These are phyloP conservation scores for Chinchilla lanigera DNA, from an alignment of 2,113 vertebrate species.

Conservation along the genomic window DNA sequence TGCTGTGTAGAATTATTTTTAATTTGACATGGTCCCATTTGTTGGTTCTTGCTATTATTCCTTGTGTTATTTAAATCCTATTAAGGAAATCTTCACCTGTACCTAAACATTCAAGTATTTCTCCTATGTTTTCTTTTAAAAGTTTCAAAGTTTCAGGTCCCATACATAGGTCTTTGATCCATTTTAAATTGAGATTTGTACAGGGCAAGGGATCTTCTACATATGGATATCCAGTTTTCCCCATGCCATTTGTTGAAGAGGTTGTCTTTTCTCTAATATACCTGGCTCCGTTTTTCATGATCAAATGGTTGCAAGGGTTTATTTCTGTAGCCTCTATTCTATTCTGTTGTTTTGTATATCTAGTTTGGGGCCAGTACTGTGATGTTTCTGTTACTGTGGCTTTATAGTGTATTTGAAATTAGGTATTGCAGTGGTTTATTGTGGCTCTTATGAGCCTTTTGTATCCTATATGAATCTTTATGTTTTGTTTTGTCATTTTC, in stretches of 20 bases:
- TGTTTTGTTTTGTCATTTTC: not conserved
- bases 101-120: not conserved
- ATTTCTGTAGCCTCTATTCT: not conserved
- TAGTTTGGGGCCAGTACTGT: not conserved
- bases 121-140: not conserved
- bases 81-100: not conserved
- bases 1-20: not conserved
- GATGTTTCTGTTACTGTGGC: not conserved
- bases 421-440: not conserved
- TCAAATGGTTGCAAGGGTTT: not conserved
- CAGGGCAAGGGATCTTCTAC: not conserved
- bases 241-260: not conserved
- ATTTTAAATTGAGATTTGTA: not conserved
- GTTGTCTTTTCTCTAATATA: not conserved
- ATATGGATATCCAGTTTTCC: not conserved
- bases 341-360: not conserved
- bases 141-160: not conserved
- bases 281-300: not conserved
- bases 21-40: not conserved
- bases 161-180: not conserved
- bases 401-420: not conserved
- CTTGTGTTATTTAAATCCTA: not conserved
- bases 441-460: not conserved
- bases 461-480: not conserved
- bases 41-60: not conserved